Base-by-base conservation (phyloP, 1,140 invertebrate genomes). In the Drosophila orena region DNA sequence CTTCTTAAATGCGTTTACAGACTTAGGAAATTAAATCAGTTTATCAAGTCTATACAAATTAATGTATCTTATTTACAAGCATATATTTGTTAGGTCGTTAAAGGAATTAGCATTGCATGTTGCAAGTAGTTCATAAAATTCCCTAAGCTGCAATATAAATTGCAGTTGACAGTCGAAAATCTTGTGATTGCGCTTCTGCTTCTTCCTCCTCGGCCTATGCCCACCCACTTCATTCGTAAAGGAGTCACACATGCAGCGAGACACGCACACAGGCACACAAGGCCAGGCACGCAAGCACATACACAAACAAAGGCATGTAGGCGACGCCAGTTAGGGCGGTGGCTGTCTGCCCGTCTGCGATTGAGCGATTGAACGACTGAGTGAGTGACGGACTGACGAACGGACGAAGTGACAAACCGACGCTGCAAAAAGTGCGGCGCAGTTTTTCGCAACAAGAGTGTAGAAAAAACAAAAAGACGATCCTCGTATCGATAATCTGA, bases 291-390 rank as follows among this genome's bases (percentile, higher is more conserved):
- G 62, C 43, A 80, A 61, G 60, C 55, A 62, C 64, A 69, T 17
- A 77, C 46, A 47, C 62, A 77, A 55, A 77, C 73, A 74, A 58
- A 66, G 74, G 53, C 78, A 89, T 61, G 71, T 86, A 83, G 73
- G 71, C 71, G 60, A 75, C 81, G 83, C 79, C 83, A 88, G 81
- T 76, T 86, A 78, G 83, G 83, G 83, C 83, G 83, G 83, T 88
- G 83, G 84, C 81, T 86, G 81, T 59, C 65, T 71, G 71, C 46
- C 73, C 52, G 77, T 43, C 69, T 50, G 74, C 64, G 64, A 68
- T 65, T 68, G 64, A 65, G 37, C 61, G 60, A 65, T 34, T 65
- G 64, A 68, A 24, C 14, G 56, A 42, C 77, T 44, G 60, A 50
- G 43, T 57, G 50, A 43, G n/a, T 40, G 38, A 40, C 38, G 4